Percentiles rank a stretch among this genome's conserved stretches.
These are phyloP conservation scores for Thaleichthys pacificus DNA, from an alignment of 2,797 vertebrate species.

Conservation along the genomic window DNA sequence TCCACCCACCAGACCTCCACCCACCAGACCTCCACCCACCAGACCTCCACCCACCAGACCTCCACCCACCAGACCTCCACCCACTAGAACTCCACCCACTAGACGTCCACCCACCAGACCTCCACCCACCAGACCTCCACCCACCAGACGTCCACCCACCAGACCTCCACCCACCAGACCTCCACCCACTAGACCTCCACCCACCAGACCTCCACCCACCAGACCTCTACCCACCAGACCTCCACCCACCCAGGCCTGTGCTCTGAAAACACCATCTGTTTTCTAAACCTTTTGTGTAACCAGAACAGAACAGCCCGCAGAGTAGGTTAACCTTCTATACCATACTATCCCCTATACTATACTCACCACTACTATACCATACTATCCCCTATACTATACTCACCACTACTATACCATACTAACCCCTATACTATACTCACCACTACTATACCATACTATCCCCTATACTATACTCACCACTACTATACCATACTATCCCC, in stretches of 20 bases:
- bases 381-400: no score
- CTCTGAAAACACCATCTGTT: neutral
- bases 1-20: neutral
- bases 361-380: no score
- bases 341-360: no score
- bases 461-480: no score
- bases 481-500: no score
- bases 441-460: no score
- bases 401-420: no score
- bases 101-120: neutral
- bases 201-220: neutral
- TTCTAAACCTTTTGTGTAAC: no score
- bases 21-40: neutral
- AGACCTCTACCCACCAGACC: neutral
- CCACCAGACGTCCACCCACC: neutral
- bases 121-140: neutral
- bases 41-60: neutral
- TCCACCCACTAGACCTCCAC: neutral
- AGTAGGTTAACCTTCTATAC: no score
- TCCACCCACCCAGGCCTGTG: neutral
- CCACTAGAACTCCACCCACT: neutral
- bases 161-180: neutral
- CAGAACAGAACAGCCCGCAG: no score
- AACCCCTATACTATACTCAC: no score
- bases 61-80: neutral